Base-by-base conservation (phyloP, 2,113 vertebrate genomes). In the Cyprinodon tularosa region DNA sequence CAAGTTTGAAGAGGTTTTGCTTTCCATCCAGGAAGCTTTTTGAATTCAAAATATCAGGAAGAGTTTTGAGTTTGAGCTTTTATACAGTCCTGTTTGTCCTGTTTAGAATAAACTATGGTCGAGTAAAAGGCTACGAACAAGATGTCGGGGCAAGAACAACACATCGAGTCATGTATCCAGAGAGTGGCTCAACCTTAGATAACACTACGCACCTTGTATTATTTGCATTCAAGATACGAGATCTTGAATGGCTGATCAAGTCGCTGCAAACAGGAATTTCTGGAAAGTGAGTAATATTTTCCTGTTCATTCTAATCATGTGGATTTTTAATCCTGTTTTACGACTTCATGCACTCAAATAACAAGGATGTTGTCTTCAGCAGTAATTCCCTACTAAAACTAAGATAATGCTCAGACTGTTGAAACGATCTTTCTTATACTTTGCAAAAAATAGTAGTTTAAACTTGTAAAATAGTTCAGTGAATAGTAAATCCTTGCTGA, bases 131-230 rank as follows among this genome's bases (percentile, higher is more conserved):
- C n/a, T 86, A 20, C 17, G 81, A 90, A 59, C 15, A 37, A 61
- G 79, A 90, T 0, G 84, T 88, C 5, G 88, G 88, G 9, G 74
- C 3, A 12, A 90, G 13, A 66, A 90, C 86, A 14, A 88, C 83
- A 47, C 88, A 82, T 69, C 84, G 4, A 7, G 3, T 84, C 5
- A 74, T 90, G 74, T 88, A 88, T 66, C 83, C 80, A 60, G 81
- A 87, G 66, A 93, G 89, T 3, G 78, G 88, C 1, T 4, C 50
- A 2, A 29, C 89, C 12, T 4, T 91, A 1, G 82, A 79, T 0
- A 38, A 48, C 65, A 45, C 38, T 22, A 90, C 81, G 17, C 73
- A 83, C 45, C 72, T 90, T 6, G 71, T 91, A 3, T 37, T 91
- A 57, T 3, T 85, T 67, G 68, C 88, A 13, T 90, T 84, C 53